Conservation (phyloP, 2,888 invertebrate genomes). For the Tipula unca region DNA sequence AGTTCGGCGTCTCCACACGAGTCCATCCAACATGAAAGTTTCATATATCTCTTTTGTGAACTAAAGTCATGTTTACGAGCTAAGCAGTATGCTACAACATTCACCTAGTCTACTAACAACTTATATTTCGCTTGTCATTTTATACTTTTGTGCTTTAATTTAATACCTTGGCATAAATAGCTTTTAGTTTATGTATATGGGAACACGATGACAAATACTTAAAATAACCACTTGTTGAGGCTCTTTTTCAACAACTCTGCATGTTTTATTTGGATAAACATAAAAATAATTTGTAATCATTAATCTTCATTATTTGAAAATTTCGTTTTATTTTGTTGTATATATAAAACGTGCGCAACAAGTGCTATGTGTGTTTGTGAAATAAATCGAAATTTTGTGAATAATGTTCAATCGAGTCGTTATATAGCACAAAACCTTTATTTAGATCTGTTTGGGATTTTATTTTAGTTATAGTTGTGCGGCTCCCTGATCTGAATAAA, state of each 20-base stretch:
- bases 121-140: background rate
- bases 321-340: background rate
- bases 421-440: no score
- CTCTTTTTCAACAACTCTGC: background rate
- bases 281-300: background rate
- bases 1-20: no score
- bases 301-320: background rate
- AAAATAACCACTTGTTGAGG: background rate
- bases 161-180: no score
- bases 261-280: background rate
- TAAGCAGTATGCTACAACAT: background rate
- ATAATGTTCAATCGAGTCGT: background rate
- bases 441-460: no score
- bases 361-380: background rate
- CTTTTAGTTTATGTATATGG: background rate
- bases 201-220: background rate
- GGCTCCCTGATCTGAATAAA: no score
- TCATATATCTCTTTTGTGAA: no score
- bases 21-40: no score
- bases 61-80: no score
- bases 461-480: no score
- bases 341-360: background rate
- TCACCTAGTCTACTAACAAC: background rate
- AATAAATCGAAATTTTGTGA: background rate
- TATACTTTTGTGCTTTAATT: background rate